Base-by-base conservation (phyloP, 2,113 vertebrate species). In the Oenanthe oenanthe region DNA sequence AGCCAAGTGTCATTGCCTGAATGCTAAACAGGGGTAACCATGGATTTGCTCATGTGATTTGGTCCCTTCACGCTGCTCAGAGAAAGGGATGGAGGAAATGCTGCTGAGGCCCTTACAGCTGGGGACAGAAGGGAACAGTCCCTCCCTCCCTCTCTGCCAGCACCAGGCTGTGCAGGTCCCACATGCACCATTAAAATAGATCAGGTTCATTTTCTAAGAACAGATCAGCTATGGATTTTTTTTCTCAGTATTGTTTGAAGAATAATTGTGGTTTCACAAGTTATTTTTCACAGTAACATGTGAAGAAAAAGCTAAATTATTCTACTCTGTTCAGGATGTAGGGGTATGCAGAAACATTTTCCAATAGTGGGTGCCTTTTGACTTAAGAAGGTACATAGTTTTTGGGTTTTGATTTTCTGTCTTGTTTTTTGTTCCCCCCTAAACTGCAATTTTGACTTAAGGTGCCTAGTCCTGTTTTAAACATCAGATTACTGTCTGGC, bases 21-120 rank as follows among this genome's bases (percentile, higher is more conserved):
- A 88, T 95, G 71, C 68, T 96, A 93, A 97, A 26, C 60, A 96
- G 85, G 82, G 75, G 92, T 95, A 94, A 93, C 94, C 91, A 91
- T 88, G 91, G 94, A 74, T 95, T 92, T 94, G 24, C 56, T 88
- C 75, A 68, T 88, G 79, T 96, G 94, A 80, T 88, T 90, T 58
- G n/a, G 82, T 90, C 60, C 54, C 81, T 89, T 92, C 71, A 7
- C 10, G 0, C 54, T 62, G 31, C 61, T 72, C 48, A 19, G 70
- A 87, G 76, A 77, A 79, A 65, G 51, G 22, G 50, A 82, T 0
- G 3, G 50, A 79, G 77, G 34, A 70, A 87, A 78, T 42, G 9
- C 82, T 85, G 77, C n/a, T 36, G 88, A 29, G 43, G 57, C 36
- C 42, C 74, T 85, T 89, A 57, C 54, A 95, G 45, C n/a, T 3